phyloP scores from a whole-genome alignment of 37 sponge, comb jelly and placozoan species.

The Beroe forskalii region DNA sequence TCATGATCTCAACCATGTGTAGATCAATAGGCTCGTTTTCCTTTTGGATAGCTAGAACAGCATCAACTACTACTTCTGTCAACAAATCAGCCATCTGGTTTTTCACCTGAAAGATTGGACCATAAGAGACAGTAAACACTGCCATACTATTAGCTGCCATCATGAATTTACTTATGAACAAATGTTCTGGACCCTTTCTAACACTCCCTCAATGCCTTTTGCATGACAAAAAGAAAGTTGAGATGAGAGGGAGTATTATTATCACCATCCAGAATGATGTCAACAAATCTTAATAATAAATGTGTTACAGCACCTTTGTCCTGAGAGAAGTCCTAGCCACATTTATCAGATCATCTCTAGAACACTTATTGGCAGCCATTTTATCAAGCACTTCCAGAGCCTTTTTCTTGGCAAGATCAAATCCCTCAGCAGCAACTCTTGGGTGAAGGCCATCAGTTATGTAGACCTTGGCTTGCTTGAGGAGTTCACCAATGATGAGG shows the following conservation, averaged over 20 bases:
- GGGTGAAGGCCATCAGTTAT: slow-evolving; percentile 87
- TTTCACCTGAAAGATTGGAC: slow-evolving; percentile 68
- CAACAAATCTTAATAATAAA: too few relatives aligned
- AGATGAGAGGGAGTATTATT: too few relatives aligned
- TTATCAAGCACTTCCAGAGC: slow-evolving; percentile 79
- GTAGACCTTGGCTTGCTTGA: slow-evolving; percentile 86
- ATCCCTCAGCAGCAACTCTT: slow-evolving; percentile 87
- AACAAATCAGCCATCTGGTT: slow-evolving; percentile 82
- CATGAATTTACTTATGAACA: too few relatives aligned
- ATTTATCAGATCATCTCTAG: slow-evolving; percentile 81
- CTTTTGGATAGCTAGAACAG: slow-evolving; percentile 84
- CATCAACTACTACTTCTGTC: slow-evolving; percentile 98
- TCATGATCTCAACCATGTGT: slow-evolving; percentile 99
- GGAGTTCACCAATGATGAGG: slow-evolving; percentile 94
- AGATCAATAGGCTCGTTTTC: slow-evolving; percentile 86
- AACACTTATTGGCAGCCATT: slow-evolving; percentile 16
- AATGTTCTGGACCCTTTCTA: too few relatives aligned
- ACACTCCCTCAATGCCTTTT: too few relatives aligned
- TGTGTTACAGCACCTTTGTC: slow-evolving; percentile 88
- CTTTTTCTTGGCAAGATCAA: slow-evolving; percentile 89
- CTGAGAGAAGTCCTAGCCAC: slow-evolving; percentile 95
- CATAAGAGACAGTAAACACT: too few relatives aligned
- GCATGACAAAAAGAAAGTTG: too few relatives aligned
- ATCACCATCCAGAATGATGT: too few relatives aligned
- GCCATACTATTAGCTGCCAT: too few relatives aligned